Evolutionary conservation across 2,888 invertebrate genomes (phyloP), one percentile per base, ranked within the genome.

Genomic region (Quadroppia sp.): DNA sequence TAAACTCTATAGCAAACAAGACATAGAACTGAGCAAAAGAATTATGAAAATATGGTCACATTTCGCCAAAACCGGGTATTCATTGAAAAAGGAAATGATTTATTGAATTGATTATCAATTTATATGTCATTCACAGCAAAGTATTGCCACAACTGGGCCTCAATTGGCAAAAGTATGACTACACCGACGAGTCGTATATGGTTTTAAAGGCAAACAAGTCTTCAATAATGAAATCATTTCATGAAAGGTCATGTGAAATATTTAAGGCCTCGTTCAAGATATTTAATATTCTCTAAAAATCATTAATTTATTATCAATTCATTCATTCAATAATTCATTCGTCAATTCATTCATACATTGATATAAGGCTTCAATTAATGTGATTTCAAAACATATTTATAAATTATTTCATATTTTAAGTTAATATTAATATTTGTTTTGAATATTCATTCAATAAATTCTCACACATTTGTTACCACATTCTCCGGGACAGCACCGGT

Each of bases 21-120:
- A 96, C 83, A 87, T 89, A 40, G 89, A 90, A 79, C 88, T 96
- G 78, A 91, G 92, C 81, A 88, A 87, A 81, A 86, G 90, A 78
- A 89, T 96, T 82, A 95, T 96, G 94, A 87, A 89, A 82, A 95
- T 93, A 83, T 96, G 94, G 94, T 90, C 94, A 2, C 95, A 96
- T 83, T 96, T 95, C 82, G 95, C 94, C 70, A 91, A 92, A 85
- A 90, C 92, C 77, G 95, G 93, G 93, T 93, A 84, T 42, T 30
- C 2, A 45, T 45, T 6, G 7, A 11, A 20, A 20, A n/a, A 25
- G 23, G 13, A 15, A 2, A 45, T 7, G n/a, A 45, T 45, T 40
- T 17, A 45, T 7, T 20, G 4, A 23, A 53, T 53, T 6, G 53
- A 20, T 20, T 20, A 20, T 6, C 2, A 53, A 53, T 20, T n/a